A percentile compares a stretch with the other conserved stretches of the same genome.
phyloP scores from a whole-genome alignment of 2,888 invertebrate species.

The Ophioninae sp. region DNA sequence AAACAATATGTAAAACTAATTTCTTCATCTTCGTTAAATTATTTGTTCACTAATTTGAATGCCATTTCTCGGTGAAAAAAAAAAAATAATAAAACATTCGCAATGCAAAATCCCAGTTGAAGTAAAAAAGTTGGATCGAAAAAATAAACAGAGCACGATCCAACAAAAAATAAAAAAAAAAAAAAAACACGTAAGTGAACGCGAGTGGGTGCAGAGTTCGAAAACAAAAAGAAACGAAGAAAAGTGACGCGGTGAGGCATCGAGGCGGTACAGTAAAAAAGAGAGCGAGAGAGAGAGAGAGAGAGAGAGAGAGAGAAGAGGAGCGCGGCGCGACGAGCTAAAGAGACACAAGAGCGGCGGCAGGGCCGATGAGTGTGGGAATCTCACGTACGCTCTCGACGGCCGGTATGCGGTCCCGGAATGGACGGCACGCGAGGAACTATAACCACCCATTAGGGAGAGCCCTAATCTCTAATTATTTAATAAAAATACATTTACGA shows the following conservation, averaged over 20 bases:
- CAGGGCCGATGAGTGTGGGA: conserved; percentile 76
- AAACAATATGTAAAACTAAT: neutral
- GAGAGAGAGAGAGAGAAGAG: neutral
- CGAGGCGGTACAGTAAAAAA: neutral
- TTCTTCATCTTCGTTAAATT: neutral
- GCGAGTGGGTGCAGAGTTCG: neutral
- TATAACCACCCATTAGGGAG: conserved; percentile 78
- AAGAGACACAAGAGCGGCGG: conserved; percentile 36
- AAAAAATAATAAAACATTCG: too few species aligned
- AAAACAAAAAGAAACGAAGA: neutral
- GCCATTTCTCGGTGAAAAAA: too few species aligned
- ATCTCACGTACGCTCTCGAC: conserved; percentile 78
- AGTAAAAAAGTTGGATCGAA: neutral
- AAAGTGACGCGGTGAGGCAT: neutral
- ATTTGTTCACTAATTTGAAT: too few species aligned
- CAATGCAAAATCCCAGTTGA: neutral
- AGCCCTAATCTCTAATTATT: conserved; percentile 81
- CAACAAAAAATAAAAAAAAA: neutral
- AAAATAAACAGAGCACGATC: neutral
- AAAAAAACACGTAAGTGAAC: neutral
- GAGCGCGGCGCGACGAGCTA: conserved; percentile 9
- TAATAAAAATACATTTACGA: conserved; percentile 81
- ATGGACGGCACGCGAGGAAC: conserved; percentile 80
- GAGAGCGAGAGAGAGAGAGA: conserved; percentile 32
- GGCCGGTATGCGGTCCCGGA: conserved; percentile 76